Percentiles rank a stretch among this genome's conserved stretches.
Conservation (phyloP, 2,888 invertebrate species). For the Lottia gigantea region DNA sequence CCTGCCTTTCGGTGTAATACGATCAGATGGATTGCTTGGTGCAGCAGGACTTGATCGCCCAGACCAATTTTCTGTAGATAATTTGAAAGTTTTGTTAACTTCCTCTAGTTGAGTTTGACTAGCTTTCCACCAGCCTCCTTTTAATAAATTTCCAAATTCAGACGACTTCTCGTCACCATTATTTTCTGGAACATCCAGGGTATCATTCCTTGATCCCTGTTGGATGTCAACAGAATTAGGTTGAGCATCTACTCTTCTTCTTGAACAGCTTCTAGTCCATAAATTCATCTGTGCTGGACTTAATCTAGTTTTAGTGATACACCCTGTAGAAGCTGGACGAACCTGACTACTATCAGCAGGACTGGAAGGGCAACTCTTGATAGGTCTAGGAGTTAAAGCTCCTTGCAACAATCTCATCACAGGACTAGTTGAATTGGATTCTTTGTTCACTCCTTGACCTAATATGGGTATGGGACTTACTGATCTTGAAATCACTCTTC, state of each 20-base stretch:
- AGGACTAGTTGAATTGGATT: not conserved
- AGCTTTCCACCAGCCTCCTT: slow-evolving; percentile 47
- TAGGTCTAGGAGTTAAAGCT: not conserved
- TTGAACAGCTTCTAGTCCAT: slow-evolving; percentile 14
- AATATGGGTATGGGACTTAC: not conserved
- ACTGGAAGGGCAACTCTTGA: slow-evolving; percentile 11
- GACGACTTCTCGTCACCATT: not conserved
- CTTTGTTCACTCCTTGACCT: not conserved
- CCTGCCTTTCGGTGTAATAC: not conserved
- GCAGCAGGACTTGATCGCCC: slow-evolving; percentile 18
- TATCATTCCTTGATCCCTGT: slow-evolving; percentile 17
- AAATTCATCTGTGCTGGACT: slow-evolving; percentile 7
- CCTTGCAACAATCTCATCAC: slow-evolving; percentile 3
- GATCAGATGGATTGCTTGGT: not conserved
- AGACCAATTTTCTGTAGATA: slow-evolving; percentile 13
- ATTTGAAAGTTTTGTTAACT: slow-evolving; percentile 19
- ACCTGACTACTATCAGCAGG: not conserved
- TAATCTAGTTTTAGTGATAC: slow-evolving; percentile 1
- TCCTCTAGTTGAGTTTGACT: slow-evolving; percentile 34
- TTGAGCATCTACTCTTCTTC: slow-evolving; percentile 8
- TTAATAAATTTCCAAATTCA: slow-evolving; percentile 26
- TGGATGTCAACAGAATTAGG: slow-evolving; percentile 19
- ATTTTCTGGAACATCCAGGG: slow-evolving; percentile 23
- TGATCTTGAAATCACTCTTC: not conserved
- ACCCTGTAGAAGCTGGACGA: not conserved